Base-by-base conservation (phyloP, 2,888 invertebrate genomes). In the Drosophila picticornis region DNA sequence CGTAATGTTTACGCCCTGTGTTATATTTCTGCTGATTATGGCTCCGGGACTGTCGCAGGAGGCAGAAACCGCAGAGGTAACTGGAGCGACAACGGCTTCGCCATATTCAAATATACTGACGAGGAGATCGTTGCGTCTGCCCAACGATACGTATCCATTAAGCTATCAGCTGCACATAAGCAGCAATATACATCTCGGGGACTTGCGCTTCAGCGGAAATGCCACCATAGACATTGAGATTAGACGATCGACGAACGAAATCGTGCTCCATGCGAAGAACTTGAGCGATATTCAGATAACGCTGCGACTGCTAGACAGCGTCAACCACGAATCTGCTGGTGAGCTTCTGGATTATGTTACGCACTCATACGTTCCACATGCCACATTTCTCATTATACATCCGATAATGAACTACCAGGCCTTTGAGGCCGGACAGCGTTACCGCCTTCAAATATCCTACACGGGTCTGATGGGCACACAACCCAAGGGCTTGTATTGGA, bases 401-500 rank as follows among this genome's bases (percentile, higher is more conserved):
- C 89, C 91, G 4, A 32, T 63, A 1, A 79, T 84, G 51, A 83
- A 91, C 61, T 90, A 91, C 65, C 88, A 88, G 64, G 83, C 88
- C 40, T 92, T 92, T 55, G 86, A 90, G 72, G 80, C 81, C 2
- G 89, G 89, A 2, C 85, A 90, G 58, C 82, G 62, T 6, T 93
- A 90, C 75, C 92, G 91, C 2, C 64, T 93, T 19, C 83, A 94
- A 66, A 95, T 96, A 71, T 90, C 93, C 0, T 97, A 95, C 81
- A 91, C 88, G 0, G 96, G 95, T 0, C 90, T 91, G 4, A 94
- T 96, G 65, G 94, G 94, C 40, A 94, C 94, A 25, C 94, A 95
- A 48, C 94, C 96, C 91, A 94, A 94, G 65, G 96, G 96, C 27
- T 94, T 96, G 32, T 96, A 96, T 78, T 93, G 95, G 32, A 95